Evolutionary conservation across 2,888 invertebrate species (phyloP).

Genomic region (Machimus rusticus): DNA sequence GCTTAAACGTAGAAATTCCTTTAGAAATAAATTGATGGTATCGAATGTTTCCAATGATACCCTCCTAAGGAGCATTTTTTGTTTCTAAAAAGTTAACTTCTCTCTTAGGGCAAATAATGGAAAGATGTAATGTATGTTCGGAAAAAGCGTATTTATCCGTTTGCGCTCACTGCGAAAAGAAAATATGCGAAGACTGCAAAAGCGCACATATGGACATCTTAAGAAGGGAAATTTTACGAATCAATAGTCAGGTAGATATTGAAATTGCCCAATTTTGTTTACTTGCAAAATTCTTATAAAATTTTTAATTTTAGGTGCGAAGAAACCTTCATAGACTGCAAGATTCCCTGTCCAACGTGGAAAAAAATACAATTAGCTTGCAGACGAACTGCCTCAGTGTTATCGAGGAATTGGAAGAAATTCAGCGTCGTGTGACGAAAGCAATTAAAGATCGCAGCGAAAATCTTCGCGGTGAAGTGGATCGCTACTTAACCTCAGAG

Average conservation of each 20-base stretch:
- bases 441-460: conserved; percentile 91
- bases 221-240: conserved; percentile 86
- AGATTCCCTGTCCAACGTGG: conserved; percentile 82
- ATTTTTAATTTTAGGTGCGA: conserved; percentile 66
- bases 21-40: not conserved
- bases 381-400: conserved; percentile 91
- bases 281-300: not conserved
- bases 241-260: conserved; percentile 77
- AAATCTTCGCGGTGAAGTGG: conserved; percentile 86
- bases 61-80: not conserved
- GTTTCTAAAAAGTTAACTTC: not conserved
- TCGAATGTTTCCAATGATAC: not conserved
- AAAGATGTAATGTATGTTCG: conserved; percentile 91
- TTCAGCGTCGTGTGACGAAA: conserved; percentile 84
- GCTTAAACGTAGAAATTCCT: not conserved
- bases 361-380: conserved; percentile 87
- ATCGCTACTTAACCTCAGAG: conserved; percentile 89
- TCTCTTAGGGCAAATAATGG: conserved; percentile 79
- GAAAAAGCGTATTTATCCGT: conserved; percentile 87
- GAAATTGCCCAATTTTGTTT: not conserved
- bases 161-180: conserved; percentile 97
- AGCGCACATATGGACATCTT: conserved; percentile 95
- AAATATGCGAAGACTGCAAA: conserved; percentile 96
- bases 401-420: conserved; percentile 93
- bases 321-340: conserved; percentile 88